phyloP scores from a whole-genome alignment of 2,888 invertebrate species.

The Nymphalis urticae region DNA sequence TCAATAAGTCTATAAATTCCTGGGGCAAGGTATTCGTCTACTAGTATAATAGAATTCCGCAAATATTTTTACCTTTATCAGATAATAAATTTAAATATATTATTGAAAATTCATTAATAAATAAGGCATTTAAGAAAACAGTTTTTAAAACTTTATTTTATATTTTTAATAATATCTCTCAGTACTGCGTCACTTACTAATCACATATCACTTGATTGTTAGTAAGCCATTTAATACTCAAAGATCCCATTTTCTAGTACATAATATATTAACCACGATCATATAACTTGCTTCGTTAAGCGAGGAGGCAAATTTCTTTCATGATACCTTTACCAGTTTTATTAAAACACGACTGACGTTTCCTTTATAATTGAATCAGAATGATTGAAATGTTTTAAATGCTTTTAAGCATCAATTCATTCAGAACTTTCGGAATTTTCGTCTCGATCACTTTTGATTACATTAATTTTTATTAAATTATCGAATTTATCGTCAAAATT shows the following conservation, averaged over 20 bases:
- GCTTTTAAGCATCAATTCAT: conserved; percentile 43
- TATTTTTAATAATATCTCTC: too few relatives aligned
- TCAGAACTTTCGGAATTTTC: conserved; percentile 12
- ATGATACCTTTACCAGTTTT: conserved; percentile 13
- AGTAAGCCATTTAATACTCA: background rate
- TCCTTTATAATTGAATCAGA: conserved; percentile 55
- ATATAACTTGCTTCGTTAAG: conserved; percentile 14
- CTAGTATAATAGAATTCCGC: too few relatives aligned
- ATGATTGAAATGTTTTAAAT: conserved; percentile 51
- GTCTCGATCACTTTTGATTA: conserved; percentile 26
- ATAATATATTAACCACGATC: background rate
- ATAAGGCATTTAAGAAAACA: background rate
- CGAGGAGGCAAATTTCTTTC: background rate
- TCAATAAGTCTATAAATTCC: too few relatives aligned
- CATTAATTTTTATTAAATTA: conserved; percentile 37
- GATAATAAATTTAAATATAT: background rate
- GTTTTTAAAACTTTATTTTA: too few relatives aligned
- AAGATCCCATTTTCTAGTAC: background rate
- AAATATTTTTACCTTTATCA: background rate
- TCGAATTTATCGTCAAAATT: background rate
- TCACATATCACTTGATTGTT: too few relatives aligned
- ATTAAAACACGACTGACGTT: conserved; percentile 16
- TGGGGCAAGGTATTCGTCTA: too few relatives aligned
- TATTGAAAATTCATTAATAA: background rate
- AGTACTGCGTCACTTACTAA: too few relatives aligned